Base-by-base conservation (phyloP, 2,797 vertebrate species). In the Myripristis jacobus region DNA sequence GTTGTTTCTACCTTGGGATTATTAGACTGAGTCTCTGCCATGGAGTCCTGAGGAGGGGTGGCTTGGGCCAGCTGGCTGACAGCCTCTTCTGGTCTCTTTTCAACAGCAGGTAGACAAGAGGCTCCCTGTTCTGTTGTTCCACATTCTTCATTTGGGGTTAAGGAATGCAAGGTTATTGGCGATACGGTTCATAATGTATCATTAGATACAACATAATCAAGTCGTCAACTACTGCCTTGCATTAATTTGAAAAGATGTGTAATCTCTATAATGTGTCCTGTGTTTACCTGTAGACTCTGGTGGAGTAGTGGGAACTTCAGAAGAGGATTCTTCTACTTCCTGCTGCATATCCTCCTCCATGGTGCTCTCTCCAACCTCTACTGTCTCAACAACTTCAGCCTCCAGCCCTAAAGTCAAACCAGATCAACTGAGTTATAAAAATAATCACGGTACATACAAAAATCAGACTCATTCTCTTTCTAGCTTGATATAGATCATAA, bases 201-300 rank as follows among this genome's bases (percentile, higher is more conserved):
- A 83, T 86, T 86, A 83, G 53, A 71, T 34, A 66, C 3, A 48
- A 22, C 47, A 70, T 22, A 24, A 57, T 29, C 46, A 66, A 62
- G 21, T 19, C 50, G 73, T 53, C 29, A 66, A 68, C 50, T 36
- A 54, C 50, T 68, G 7, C 62, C 72, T 61, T 70, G 73, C 65
- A 38, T 76, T 70, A 19, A 73, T 66, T 61, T 73, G 63, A n/a
- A 85, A 67, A 75, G 65, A 70, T 58, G 5, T 15, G 46, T 34
- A 38, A 56, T 51, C 48, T 79, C n/a, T 13, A 58, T 11, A 63
- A 13, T 66, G 31, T 13, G 15, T 69, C 72, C 34, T 31, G 48
- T 36, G 67, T 78, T 83, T 89, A 95, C 94, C 93, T 83, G 84
- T 73, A 73, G 84, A 81, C 63, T 77, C n/a, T 6, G 48, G 36